phyloP scores from a whole-genome alignment of 2,888 invertebrate genomes.

The Pristionchus japonicus region DNA sequence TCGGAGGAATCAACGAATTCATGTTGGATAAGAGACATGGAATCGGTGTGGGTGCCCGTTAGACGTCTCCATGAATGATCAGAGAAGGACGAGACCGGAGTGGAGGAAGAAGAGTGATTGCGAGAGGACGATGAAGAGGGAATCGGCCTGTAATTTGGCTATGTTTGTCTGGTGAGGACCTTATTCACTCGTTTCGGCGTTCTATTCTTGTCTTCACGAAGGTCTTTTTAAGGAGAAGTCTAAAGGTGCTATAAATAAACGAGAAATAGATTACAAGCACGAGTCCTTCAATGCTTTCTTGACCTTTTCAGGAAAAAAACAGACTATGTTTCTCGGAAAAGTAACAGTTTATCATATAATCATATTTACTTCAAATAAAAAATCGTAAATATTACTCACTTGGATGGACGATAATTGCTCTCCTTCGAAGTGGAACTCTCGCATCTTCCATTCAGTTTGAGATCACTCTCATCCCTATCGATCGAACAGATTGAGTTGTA shows the following conservation, averaged over 20 bases:
- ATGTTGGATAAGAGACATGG: constrained; percentile 10
- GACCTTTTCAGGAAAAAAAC: too few species aligned
- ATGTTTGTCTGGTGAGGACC: background rate
- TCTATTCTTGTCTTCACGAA: background rate
- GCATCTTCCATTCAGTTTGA: background rate
- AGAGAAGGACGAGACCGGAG: constrained; percentile 48
- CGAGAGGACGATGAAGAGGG: constrained; percentile 49
- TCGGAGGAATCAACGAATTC: constrained; percentile 41
- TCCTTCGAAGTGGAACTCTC: constrained; percentile 28
- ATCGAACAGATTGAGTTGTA: background rate
- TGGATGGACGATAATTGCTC: constrained; percentile 8
- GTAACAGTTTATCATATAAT: too few species aligned
- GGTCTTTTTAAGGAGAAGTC: background rate
- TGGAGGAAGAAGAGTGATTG: constrained; percentile 50
- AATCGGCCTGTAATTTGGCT: constrained; percentile 1
- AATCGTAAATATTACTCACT: background rate
- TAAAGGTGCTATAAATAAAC: too few species aligned
- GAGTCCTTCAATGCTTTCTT: too few species aligned
- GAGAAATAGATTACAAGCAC: too few species aligned
- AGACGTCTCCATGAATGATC: constrained; percentile 45
- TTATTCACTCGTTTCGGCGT: background rate
- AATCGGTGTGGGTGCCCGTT: background rate
- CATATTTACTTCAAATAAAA: background rate
- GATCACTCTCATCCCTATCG: background rate
- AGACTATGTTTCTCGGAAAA: too few species aligned